Evolutionary conservation across 1,140 invertebrate species (phyloP).

Genomic region (Drosophila mayri): DNA sequence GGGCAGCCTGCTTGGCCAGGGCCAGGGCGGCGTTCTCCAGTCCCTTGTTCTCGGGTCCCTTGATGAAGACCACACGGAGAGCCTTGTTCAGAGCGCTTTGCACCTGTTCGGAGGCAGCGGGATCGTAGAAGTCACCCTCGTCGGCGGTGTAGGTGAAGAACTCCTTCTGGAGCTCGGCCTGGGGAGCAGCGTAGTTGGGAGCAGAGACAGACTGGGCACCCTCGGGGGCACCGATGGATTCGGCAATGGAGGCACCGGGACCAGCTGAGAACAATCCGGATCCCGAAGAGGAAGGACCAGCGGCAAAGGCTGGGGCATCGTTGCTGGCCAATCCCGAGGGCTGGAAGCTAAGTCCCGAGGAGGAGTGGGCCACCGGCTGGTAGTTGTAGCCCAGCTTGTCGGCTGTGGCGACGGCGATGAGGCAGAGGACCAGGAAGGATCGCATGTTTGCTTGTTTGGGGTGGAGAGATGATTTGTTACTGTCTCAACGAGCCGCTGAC

Average conservation of each 20-base stretch:
- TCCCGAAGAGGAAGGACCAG: constrained; percentile 21
- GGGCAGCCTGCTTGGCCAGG: constrained; percentile 71
- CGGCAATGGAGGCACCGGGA: constrained; percentile 8
- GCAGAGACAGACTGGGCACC: constrained; percentile 48
- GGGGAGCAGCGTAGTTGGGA: constrained; percentile 61
- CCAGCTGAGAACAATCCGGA: constrained; percentile 19
- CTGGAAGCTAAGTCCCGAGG: constrained; percentile 66
- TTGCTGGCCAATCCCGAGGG: constrained; percentile 53
- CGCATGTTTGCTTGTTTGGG: constrained; percentile 55
- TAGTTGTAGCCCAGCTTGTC: constrained; percentile 82
- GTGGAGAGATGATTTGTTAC: constrained; percentile 53
- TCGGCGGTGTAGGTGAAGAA: constrained; percentile 73
- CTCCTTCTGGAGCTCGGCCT: constrained; percentile 72
- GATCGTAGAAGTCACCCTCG: constrained; percentile 64
- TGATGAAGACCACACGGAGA: constrained; percentile 71
- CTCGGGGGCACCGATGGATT: constrained; percentile 15
- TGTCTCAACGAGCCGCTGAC: constrained; percentile 29
- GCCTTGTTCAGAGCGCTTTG: constrained; percentile 41
- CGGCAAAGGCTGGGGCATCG: constrained; percentile 34
- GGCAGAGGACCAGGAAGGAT: constrained; percentile 60
- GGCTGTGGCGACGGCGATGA: constrained; percentile 64
- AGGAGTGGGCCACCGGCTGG: constrained; percentile 70
- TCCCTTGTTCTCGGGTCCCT: too few relatives aligned
- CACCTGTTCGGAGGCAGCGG: constrained; percentile 34
- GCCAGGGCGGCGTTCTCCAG: constrained; percentile 70